Evolutionary conservation across 2,113 vertebrate genomes (phyloP).

Genomic region (Triplophysa rosa): DNA sequence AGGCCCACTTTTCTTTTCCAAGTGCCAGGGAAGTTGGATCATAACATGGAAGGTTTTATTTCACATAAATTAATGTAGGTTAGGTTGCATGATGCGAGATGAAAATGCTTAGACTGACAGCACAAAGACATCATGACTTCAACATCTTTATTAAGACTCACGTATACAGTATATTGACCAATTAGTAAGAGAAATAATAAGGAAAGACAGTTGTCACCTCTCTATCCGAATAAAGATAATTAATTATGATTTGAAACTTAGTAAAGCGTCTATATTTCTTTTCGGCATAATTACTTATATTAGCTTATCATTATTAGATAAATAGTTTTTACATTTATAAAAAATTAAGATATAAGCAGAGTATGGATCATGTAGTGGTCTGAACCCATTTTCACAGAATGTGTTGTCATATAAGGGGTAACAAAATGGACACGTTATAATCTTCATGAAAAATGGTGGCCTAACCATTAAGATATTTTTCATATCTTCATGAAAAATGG

Average conservation of each 20-base stretch:
- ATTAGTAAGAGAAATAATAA: too few species aligned
- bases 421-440: too few species aligned
- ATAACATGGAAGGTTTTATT: neutral
- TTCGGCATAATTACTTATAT: neutral
- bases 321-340: neutral
- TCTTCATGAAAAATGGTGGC: too few species aligned
- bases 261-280: too few species aligned
- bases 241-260: too few species aligned
- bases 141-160: too few species aligned
- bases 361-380: too few species aligned
- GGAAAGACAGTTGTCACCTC: slow-evolving; percentile 3
- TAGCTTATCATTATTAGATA: neutral
- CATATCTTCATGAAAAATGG: too few species aligned
- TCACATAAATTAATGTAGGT: neutral
- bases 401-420: too few species aligned
- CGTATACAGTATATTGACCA: neutral
- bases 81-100: neutral
- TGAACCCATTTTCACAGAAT: too few species aligned
- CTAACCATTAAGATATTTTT: too few species aligned
- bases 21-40: neutral
- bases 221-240: slow-evolving; percentile 50
- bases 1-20: too few species aligned
- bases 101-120: neutral
- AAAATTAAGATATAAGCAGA: neutral
- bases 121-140: neutral